phyloP scores from a whole-genome alignment of 1,140 invertebrate species.

The Agrypnia vestita region DNA sequence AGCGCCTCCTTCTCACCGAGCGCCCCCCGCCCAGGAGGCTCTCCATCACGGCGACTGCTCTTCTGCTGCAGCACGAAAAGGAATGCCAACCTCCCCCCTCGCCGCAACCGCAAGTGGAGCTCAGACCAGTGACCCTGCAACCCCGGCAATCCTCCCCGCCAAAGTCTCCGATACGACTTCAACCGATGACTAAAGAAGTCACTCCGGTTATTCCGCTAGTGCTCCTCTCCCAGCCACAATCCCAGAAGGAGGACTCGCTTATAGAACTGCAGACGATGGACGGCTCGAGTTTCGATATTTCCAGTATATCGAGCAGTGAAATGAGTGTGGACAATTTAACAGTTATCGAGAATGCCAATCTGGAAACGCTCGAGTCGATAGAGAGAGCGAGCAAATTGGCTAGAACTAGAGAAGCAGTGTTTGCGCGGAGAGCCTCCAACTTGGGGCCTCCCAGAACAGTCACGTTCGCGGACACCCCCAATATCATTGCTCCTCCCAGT shows the following conservation, averaged over 20 bases:
- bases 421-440: constrained; percentile 41
- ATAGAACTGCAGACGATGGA: constrained; percentile 68
- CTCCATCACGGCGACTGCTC: constrained; percentile 53
- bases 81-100: constrained; percentile 63
- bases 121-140: constrained; percentile 16
- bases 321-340: constrained; percentile 60
- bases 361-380: constrained; percentile 63
- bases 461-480: constrained; percentile 54
- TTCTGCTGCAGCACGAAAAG: constrained; percentile 54
- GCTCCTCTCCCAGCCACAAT: constrained; percentile 50
- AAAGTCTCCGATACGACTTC: neutral
- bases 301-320: constrained; percentile 67
- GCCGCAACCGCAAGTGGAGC: constrained; percentile 50
- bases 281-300: constrained; percentile 64
- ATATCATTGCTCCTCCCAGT: constrained; percentile 53
- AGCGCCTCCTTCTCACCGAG: constrained; percentile 66
- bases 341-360: constrained; percentile 62
- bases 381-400: constrained; percentile 62
- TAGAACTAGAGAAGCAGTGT: constrained; percentile 64
- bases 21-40: constrained; percentile 64
- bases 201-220: constrained; percentile 44
- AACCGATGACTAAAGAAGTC: constrained; percentile 8
- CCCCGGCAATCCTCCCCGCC: neutral
- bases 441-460: constrained; percentile 48
- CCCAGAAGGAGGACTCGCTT: constrained; percentile 63